A percentile compares a stretch with the other conserved stretches of the same genome.
These are phyloP conservation scores for Ectemnius continuus DNA, from an alignment of 2,888 invertebrate genomes.

Conservation along the genomic window DNA sequence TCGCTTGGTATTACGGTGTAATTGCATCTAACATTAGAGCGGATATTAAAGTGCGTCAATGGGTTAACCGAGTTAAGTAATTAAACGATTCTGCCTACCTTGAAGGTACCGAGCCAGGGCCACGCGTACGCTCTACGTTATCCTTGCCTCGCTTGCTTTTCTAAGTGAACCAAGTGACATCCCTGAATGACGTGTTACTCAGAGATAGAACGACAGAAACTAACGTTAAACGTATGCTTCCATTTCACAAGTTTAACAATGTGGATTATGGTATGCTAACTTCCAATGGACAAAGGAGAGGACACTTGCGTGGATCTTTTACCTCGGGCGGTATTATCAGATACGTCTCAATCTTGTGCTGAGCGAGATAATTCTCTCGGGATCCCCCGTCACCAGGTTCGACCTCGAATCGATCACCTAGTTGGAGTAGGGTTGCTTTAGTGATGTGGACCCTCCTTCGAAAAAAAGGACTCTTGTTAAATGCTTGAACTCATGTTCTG, in stretches of 20 bases:
- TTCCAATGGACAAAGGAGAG: too few species aligned
- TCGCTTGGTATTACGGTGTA: neutral
- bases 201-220: neutral
- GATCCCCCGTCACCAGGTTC: constrained; percentile 90
- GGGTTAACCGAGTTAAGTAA: constrained; percentile 14
- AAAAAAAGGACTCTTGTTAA: constrained; percentile 15
- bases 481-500: too few species aligned
- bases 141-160: constrained; percentile 72
- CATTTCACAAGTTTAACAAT: neutral
- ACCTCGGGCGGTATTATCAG: constrained; percentile 92
- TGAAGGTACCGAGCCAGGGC: constrained; percentile 71
- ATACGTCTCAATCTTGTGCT: constrained; percentile 93
- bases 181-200: neutral
- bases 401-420: constrained; percentile 90
- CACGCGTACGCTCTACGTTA: constrained; percentile 52
- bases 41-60: constrained; percentile 5
- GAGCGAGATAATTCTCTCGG: constrained; percentile 91
- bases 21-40: constrained; percentile 15
- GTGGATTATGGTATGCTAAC: too few species aligned
- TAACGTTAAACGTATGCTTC: neutral
- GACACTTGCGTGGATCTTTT: constrained; percentile 64
- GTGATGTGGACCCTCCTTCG: constrained; percentile 93
- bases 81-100: constrained; percentile 69
- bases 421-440: constrained; percentile 88
- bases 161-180: constrained; percentile 63